Conservation (phyloP, 2,113 vertebrate genomes). For the Equus przewalskii region DNA sequence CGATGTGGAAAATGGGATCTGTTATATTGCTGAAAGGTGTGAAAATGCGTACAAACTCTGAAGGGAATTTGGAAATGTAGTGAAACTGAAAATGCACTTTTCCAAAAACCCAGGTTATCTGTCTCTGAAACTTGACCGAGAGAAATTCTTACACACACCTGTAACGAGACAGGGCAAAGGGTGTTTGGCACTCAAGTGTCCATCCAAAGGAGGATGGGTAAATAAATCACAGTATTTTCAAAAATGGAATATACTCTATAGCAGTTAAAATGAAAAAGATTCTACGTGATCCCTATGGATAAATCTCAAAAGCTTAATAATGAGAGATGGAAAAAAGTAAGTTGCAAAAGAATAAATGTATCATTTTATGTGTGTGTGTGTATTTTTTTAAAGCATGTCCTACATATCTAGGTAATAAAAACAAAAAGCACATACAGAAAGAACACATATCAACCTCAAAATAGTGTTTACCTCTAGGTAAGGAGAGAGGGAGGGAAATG, state of each 20-base stretch:
- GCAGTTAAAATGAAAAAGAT: background rate
- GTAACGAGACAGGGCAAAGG: background rate
- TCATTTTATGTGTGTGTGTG: background rate
- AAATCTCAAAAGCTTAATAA: background rate
- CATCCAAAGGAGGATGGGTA: background rate
- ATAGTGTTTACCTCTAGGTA: background rate
- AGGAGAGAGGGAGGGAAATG: background rate
- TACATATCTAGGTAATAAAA: background rate
- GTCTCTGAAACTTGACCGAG: background rate
- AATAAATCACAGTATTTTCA: background rate
- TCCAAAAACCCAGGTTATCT: background rate
- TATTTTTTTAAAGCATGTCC: background rate
- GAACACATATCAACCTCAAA: background rate
- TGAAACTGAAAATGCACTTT: background rate
- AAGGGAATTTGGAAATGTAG: slow-evolving; percentile 4
- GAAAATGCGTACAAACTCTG: background rate
- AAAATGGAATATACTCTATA: background rate
- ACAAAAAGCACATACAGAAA: background rate
- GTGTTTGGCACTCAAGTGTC: background rate
- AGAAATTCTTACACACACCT: background rate
- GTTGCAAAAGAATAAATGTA: background rate
- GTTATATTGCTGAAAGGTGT: background rate
- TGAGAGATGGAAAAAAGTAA: background rate
- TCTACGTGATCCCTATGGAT: background rate
- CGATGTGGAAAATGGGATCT: background rate